Conservation (phyloP, 2,797 vertebrate species). For the Muscicapa striata region DNA sequence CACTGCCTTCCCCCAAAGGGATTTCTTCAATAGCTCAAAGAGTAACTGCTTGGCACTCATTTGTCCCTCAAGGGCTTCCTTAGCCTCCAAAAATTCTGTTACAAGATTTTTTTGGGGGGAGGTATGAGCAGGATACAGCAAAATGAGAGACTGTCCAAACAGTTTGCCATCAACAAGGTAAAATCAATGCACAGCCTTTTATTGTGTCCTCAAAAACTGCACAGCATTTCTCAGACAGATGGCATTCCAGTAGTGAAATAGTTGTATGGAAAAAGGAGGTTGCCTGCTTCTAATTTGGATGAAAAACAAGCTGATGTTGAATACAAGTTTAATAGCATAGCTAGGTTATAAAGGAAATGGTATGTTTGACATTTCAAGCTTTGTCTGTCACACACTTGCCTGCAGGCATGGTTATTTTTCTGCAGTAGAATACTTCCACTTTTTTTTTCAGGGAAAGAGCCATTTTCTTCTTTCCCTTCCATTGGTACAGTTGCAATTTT, state of each 20-base stretch:
- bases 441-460: background rate
- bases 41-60: background rate
- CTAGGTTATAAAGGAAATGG: background rate
- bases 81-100: background rate
- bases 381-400: background rate
- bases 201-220: background rate
- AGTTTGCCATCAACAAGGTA: background rate
- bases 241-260: background rate
- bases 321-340: background rate
- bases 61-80: background rate
- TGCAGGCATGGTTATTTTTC: background rate
- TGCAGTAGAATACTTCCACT: background rate
- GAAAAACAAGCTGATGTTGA: background rate
- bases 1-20: background rate
- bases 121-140: background rate
- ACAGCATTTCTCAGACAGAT: background rate
- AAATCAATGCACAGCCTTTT: background rate
- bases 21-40: background rate
- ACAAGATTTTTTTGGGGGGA: background rate
- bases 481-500: background rate
- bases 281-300: background rate
- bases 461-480: background rate
- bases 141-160: background rate
- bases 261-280: background rate
- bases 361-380: background rate